Conservation (phyloP, 1,140 invertebrate genomes). For the Caerostris darwini region DNA sequence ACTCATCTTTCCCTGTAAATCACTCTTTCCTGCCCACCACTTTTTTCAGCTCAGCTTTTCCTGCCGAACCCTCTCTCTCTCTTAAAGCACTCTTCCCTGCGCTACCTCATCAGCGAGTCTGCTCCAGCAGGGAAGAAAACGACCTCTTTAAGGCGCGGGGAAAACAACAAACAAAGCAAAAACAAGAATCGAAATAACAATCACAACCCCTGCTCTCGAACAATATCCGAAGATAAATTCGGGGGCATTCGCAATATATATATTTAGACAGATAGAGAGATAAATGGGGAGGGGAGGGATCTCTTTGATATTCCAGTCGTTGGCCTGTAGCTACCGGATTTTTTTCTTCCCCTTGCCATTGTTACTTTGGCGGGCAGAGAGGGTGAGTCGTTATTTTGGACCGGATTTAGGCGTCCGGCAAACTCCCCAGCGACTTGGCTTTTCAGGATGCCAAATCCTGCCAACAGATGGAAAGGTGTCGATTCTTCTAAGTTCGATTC, state of each 20-base stretch:
- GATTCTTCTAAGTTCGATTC: no score
- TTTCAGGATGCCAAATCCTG: slow-evolving; percentile 15
- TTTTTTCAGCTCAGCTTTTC: neutral
- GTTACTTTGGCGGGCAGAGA: slow-evolving; percentile 52
- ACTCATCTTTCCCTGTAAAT: neutral
- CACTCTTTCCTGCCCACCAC: neutral
- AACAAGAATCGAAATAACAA: slow-evolving; percentile 38
- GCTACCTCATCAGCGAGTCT: slow-evolving; percentile 54
- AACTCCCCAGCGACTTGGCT: neutral
- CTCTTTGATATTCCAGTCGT: slow-evolving; percentile 73
- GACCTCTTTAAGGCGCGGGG: slow-evolving; percentile 47
- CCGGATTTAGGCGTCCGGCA: slow-evolving; percentile 62
- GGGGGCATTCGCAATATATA: slow-evolving; percentile 69
- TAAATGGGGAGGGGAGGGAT: slow-evolving; percentile 20
- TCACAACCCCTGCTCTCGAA: slow-evolving; percentile 20
- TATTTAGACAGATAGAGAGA: slow-evolving; percentile 74
- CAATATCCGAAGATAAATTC: slow-evolving; percentile 69
- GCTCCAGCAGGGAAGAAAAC: slow-evolving; percentile 50
- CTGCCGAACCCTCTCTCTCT: neutral
- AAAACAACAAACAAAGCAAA: neutral
- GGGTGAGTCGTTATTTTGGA: slow-evolving; percentile 63
- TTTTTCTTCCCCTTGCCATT: slow-evolving; percentile 40
- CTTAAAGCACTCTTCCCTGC: neutral
- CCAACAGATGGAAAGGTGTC: neutral
- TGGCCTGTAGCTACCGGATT: slow-evolving; percentile 60